A percentile compares a stretch with the other conserved stretches of the same genome.
These are phyloP conservation scores for Acanthopagrus latus DNA, from an alignment of 2,797 vertebrate species.

Conservation along the genomic window DNA sequence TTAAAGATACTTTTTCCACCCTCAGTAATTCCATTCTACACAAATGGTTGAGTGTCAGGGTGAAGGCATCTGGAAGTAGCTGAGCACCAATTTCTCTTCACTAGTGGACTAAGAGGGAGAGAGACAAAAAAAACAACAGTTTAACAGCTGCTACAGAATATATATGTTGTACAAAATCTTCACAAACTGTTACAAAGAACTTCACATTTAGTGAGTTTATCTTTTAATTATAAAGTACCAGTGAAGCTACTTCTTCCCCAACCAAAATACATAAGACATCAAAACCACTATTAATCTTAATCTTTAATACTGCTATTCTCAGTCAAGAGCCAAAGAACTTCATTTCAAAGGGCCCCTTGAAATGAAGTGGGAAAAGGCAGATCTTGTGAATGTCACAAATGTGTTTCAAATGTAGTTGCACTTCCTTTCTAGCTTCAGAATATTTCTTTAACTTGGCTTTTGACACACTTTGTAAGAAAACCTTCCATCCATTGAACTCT, in stretches of 20 bases:
- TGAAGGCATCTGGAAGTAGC: too few species aligned
- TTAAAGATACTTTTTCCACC: not conserved
- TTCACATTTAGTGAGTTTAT: not conserved
- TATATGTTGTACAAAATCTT: not conserved
- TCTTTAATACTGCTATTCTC: not conserved
- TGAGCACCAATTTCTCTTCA: not conserved
- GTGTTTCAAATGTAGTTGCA: not conserved
- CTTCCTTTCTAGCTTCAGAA: not conserved
- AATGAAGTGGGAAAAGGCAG: slow-evolving; percentile 15
- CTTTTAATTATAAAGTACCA: slow-evolving; percentile 3
- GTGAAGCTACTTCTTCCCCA: not conserved
- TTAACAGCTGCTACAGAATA: not conserved
- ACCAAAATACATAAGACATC: slow-evolving; percentile 1
- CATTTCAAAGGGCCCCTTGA: not conserved
- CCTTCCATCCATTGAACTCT: not conserved
- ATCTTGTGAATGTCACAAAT: not conserved
- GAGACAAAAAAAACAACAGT: not conserved
- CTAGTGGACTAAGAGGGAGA: not conserved
- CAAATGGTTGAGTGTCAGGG: not conserved
- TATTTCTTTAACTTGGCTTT: not conserved
- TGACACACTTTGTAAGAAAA: not conserved
- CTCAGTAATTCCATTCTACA: not conserved
- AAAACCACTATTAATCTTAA: not conserved
- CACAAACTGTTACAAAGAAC: not conserved
- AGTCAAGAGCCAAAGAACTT: not conserved